Percentiles rank a stretch among this genome's conserved stretches.
These are phyloP conservation scores for Myrmecophaga tridactyla DNA, from an alignment of 2,113 vertebrate genomes.

Conservation along the genomic window DNA sequence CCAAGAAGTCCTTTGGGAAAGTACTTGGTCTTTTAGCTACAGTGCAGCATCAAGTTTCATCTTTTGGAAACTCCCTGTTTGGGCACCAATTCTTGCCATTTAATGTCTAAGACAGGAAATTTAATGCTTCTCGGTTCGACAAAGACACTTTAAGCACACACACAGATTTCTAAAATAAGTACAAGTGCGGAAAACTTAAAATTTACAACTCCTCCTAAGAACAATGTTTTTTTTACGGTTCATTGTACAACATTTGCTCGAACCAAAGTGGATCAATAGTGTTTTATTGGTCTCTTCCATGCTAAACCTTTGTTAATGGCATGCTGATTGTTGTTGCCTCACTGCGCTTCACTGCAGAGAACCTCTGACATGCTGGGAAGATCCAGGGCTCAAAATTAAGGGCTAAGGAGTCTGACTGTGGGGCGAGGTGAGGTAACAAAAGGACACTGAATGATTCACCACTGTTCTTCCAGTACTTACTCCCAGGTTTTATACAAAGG, in stretches of 20 bases:
- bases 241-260: constrained; percentile 13
- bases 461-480: background rate
- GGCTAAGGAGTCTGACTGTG: background rate
- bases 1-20: background rate
- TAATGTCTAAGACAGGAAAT: background rate
- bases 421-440: background rate
- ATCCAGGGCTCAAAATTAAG: background rate
- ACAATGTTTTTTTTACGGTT: background rate
- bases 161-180: constrained; percentile 20
- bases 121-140: constrained; percentile 1
- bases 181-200: background rate
- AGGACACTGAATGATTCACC: background rate
- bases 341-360: background rate
- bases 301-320: background rate
- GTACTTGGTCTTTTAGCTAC: background rate
- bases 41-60: background rate
- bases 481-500: background rate
- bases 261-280: constrained; percentile 10
- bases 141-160: background rate
- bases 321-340: background rate
- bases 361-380: background rate
- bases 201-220: constrained; percentile 25
- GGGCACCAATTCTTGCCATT: background rate
- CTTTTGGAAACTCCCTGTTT: background rate
- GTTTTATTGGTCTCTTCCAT: background rate